phyloP scores from a whole-genome alignment of 2,888 invertebrate species.

The Apodemia hepburni region DNA sequence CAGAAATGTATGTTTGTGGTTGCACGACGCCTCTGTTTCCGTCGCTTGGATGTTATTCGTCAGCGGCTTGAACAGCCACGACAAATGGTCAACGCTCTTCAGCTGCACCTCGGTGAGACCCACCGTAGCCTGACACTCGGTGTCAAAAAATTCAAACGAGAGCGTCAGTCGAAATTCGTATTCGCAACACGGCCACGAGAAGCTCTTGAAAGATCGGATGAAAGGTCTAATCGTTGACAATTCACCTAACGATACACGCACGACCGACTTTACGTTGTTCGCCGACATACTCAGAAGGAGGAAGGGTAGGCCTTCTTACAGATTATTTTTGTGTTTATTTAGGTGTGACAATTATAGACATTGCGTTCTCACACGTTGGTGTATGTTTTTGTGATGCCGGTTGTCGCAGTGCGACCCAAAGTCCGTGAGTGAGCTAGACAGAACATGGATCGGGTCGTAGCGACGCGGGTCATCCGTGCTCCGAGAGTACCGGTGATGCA shows the following conservation, averaged over 20 bases:
- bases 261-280: background rate
- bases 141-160: conserved; percentile 14
- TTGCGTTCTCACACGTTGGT: no score
- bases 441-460: background rate
- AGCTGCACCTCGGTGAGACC: background rate
- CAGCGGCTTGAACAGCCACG: no score
- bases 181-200: conserved; percentile 14
- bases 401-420: no score
- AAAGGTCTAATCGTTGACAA: background rate
- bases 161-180: conserved; percentile 13
- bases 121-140: conserved; percentile 15
- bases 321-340: background rate
- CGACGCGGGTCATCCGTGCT: background rate
- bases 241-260: conserved; percentile 1
- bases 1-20: conserved; percentile 9
- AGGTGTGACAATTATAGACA: no score
- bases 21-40: background rate
- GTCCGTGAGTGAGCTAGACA: background rate
- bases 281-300: background rate
- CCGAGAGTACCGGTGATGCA: background rate
- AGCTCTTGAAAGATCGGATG: conserved; percentile 12
- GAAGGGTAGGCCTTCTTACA: background rate
- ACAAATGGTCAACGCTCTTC: no score
- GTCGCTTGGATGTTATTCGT: background rate
- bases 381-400: no score